Base-by-base conservation (phyloP, 2,113 vertebrate genomes). In the Picathartes gymnocephalus region DNA sequence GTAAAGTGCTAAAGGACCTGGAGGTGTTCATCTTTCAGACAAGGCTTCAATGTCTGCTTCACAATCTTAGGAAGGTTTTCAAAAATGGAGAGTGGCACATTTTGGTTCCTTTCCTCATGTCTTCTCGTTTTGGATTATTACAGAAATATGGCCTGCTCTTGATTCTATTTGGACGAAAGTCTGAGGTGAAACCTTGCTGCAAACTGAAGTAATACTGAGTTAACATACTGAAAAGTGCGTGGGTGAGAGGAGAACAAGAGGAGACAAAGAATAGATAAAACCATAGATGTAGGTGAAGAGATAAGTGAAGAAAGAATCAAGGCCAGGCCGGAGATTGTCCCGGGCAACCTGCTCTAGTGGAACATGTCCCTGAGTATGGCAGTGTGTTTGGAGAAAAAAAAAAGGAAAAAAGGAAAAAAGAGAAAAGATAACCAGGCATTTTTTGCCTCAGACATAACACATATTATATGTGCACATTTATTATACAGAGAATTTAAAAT, bases 261-360 rank as follows among this genome's bases (percentile, higher is more conserved):
- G 15, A 44, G 21, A 62, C 12, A 39, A 62, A 3, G 4, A 18
- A 39, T 0, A 64, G 6, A 21, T 17, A 24, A 56, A 84, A 60
- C 16, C 1, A 1, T 18, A 45, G 2, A 1, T 2, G 2, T 28
- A 57, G 16, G 1, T 23, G 17, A 93, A 65, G 14, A 71, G 11
- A 9, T 27, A 62, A 66, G 24, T 45, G 31, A 90, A 68, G 44
- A 30, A 44, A 68, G 9, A 33, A 78, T 33, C 33, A 69, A 50
- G 16, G 7, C 35, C 42, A 60, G 39, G 22, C 13, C 53, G 27
- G 45, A 60, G 8, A 42, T 14, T 18, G 6, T 31, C 19, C 45
- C 44, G 37, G 39, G 7, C 54, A 77, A 45, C 23, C 12, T 53
- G 8, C 8, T 50, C 14, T 44, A 11, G 5, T 22, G 31, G 21